phyloP scores from a whole-genome alignment of 2,113 vertebrate genomes.

The Sylvietta virens region DNA sequence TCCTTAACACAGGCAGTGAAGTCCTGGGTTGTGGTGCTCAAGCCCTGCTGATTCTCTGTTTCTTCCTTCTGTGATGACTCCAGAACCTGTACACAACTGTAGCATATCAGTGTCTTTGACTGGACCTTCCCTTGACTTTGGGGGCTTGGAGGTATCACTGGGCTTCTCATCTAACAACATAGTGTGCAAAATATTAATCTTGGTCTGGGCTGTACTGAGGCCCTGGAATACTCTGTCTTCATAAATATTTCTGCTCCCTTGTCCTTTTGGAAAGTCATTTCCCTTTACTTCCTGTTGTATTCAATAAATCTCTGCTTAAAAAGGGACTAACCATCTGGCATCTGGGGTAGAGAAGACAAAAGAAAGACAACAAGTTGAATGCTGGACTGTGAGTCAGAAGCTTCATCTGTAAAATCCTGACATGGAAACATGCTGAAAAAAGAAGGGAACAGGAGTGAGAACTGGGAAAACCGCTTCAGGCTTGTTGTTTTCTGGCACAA shows the following conservation, averaged over 20 bases:
- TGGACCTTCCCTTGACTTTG: neutral
- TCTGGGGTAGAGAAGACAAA: neutral
- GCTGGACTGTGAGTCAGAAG: neutral
- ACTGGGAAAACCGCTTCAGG: neutral
- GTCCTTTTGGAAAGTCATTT: neutral
- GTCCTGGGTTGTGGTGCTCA: neutral
- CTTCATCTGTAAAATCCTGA: neutral
- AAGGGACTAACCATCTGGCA: neutral
- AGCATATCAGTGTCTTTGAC: neutral
- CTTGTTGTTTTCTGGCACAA: neutral
- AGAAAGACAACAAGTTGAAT: neutral
- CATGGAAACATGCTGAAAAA: neutral
- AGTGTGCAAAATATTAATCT: neutral
- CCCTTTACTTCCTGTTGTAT: neutral
- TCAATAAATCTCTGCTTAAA: conserved; percentile 10
- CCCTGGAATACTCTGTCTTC: neutral
- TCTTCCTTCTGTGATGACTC: neutral
- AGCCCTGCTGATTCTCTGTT: neutral
- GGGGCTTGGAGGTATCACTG: neutral
- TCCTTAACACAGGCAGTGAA: neutral
- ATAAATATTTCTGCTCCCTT: neutral
- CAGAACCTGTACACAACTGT: neutral
- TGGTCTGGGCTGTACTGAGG: neutral
- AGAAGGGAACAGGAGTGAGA: neutral
- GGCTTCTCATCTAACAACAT: neutral